Base-by-base conservation (phyloP, 1,140 invertebrate species). In the Trichoplusia ni region DNA sequence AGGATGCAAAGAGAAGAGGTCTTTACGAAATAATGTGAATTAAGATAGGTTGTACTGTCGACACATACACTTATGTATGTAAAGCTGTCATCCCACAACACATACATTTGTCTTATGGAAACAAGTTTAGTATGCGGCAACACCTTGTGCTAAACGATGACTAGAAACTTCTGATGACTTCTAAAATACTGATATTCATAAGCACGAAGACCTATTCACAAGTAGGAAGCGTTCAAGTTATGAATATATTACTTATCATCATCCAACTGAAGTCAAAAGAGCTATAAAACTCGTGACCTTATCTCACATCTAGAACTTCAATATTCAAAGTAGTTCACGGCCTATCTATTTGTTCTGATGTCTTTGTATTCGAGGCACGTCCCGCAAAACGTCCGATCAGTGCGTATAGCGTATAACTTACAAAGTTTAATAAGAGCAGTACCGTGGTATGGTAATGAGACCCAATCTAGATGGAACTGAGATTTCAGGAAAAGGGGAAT, bases 371-470 rank as follows among this genome's bases (percentile, higher is more conserved):
- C 46, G 9, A 14, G 46, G 27, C 46, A 49, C 46, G 46, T 49
- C 37, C 11, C 25, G n/a, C n/a, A n/a, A 14, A 49, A 18, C 46
- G 46, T 49, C 46, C 46, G 46, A 49, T 49, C 46, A 49, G 29
- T 49, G 46, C 18, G 27, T 25, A 47, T 49, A 31, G 25, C 25
- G 46, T 29, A 49, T 49, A 49, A 49, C 46, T 49, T 49, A 49
- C 29, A 49, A 49, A 49, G 23, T 49, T 49, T 18, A 49, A 49
- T 49, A 49, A 49, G 21, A 49, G 23, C 46, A 49, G 29, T 31
- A 18, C 25, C 6, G 23, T 7, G 18, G 25, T 49, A 49, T 49
- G 46, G 46, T 49, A 49, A 49, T 49, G 46, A 31, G 25, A n/a
- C 14, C 40, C 25, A 16, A 49, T 46, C 42, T 49, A 49, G 46